Conservation (phyloP, 2,888 invertebrate species). For the Hipparchia sbordonii region DNA sequence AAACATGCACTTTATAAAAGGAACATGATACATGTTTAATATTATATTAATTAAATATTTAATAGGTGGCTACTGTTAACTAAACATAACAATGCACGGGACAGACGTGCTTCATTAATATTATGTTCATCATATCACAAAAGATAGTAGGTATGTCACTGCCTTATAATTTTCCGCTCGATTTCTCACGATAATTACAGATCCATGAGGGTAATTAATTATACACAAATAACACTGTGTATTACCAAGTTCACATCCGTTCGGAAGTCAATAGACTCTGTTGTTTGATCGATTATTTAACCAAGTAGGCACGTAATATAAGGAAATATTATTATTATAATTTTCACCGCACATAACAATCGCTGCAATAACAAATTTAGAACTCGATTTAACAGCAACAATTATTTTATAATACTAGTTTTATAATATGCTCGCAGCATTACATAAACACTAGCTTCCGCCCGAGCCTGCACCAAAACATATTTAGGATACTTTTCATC, state of each 20-base stretch:
- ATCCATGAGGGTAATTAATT: constrained; percentile 7
- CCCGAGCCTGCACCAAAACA: too few species aligned
- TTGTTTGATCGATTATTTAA: constrained; percentile 46
- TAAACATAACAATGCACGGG: too few species aligned
- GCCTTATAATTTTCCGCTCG: background rate
- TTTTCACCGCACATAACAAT: constrained; percentile 23
- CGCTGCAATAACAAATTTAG: constrained; percentile 16
- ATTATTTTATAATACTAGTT: too few species aligned
- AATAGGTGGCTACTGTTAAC: too few species aligned
- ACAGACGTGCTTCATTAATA: background rate
- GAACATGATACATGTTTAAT: too few species aligned
- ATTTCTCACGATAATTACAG: background rate
- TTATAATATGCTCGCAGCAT: constrained; percentile 2
- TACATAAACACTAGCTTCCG: background rate
- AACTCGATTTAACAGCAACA: constrained; percentile 7
- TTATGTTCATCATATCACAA: background rate
- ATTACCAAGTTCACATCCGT: constrained; percentile 31
- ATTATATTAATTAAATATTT: too few species aligned
- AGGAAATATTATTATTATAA: constrained; percentile 35
- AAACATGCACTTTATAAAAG: too few species aligned
- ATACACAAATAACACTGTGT: constrained; percentile 27
- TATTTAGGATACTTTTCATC: too few species aligned
- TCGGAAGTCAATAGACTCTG: constrained; percentile 37
- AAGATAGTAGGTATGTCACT: background rate
- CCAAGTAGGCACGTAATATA: constrained; percentile 35